Base-by-base conservation (phyloP, 2,113 vertebrate species). In the Trematocara marginatum region DNA sequence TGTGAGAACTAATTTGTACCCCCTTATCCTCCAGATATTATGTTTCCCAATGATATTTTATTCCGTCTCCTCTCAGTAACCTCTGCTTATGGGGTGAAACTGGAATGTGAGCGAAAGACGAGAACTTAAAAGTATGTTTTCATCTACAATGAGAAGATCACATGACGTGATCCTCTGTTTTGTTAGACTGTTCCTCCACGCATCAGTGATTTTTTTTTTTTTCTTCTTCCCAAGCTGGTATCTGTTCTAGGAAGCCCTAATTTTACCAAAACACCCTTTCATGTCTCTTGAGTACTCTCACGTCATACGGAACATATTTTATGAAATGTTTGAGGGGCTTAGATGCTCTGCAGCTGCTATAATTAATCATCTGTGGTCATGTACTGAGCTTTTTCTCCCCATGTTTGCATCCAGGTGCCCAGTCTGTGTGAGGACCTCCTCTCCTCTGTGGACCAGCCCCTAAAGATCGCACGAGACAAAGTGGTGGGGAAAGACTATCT, bases 401-500 rank as follows among this genome's bases (percentile, higher is more conserved):
- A 11, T 93, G 64, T 86, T 79, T 94, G 49, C 69, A 3, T 89
- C 74, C 88, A 99, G 99, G 98, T 99, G 40, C 98, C 98, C 42
- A 97, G 96, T 94, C 96, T 99, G 80, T 99, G 98, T 91, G 99
- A 99, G 96, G 99, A 99, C 94, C 97, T 99, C 91, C 97, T 99
- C 90, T 99, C 99, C 80, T 99, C 99, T 47, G 99, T 99, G 83
- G 99, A 99, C 96, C 99, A 99, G 96, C 99, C 99, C 1, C 94
- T 99, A 95, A 99, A 99, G 95, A 99, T 99, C 16, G 98, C 99
- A 20, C 96, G 98, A 59, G 99, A 99, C 92, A 99, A 98, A 89
- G 97, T 97, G 79, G 98, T 99, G 92, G 99, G 98, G 20, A 99
- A 99, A 93, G 99, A 99, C 94, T 99, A 99, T 93, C 96, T 99